These are phyloP conservation scores for Rhinoderma darwinii DNA, from an alignment of 2,113 vertebrate species.

Conservation along the genomic window DNA sequence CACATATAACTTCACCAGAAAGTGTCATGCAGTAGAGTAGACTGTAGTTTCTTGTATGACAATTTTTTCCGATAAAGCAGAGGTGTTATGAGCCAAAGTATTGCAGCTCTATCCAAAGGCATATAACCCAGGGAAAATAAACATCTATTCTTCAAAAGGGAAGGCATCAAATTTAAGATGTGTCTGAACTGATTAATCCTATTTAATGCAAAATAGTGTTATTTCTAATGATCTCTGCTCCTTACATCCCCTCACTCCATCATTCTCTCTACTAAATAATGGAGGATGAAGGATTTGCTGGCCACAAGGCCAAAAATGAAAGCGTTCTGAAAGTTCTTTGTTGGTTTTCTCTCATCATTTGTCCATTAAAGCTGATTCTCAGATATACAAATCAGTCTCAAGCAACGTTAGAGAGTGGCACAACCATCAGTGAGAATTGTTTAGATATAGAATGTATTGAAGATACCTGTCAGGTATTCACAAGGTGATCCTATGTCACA, in stretches of 20 bases:
- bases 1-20: not conserved
- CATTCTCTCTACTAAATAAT: constrained; percentile 28
- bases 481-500: no score
- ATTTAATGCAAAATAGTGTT: not conserved
- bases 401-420: not conserved
- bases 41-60: not conserved
- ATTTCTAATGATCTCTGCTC: not conserved
- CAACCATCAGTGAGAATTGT: not conserved
- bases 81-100: not conserved
- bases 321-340: not conserved
- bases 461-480: not conserved
- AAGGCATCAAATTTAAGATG: not conserved
- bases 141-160: not conserved
- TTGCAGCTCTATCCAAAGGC: not conserved
- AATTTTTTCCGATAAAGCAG: not conserved
- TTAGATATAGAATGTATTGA: not conserved
- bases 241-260: not conserved
- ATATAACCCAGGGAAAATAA: not conserved
- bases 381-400: constrained; percentile 15
- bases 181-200: not conserved
- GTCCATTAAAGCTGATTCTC: not conserved
- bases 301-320: constrained; percentile 16
- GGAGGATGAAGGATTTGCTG: not conserved
- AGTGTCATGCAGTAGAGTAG: not conserved
- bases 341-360: not conserved